These are phyloP conservation scores for Tenrec ecaudatus DNA, from an alignment of 2,113 vertebrate genomes.

Conservation along the genomic window DNA sequence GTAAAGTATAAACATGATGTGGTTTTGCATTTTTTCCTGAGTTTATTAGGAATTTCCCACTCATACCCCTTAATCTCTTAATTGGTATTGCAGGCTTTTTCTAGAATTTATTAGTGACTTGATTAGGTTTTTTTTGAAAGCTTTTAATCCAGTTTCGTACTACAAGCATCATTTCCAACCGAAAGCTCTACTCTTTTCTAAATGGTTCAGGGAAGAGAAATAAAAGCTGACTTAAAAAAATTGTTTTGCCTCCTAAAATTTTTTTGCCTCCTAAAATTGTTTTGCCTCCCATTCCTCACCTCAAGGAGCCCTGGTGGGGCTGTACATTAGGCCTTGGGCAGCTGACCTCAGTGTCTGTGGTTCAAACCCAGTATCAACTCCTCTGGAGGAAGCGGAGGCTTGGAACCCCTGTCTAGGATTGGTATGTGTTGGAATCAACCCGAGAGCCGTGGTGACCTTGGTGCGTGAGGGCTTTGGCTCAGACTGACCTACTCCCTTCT, in stretches of 20 bases:
- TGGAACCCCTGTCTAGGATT: no score
- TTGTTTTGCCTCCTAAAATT: not conserved
- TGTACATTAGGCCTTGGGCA: no score
- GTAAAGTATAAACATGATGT: not conserved
- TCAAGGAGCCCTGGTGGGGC: no score
- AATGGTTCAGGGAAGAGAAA: not conserved
- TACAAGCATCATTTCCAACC: not conserved
- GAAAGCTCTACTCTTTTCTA: not conserved
- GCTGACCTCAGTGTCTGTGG: no score
- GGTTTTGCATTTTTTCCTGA: conserved; percentile 10
- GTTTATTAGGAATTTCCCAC: not conserved
- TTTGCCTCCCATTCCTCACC: not conserved
- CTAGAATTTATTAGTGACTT: not conserved
- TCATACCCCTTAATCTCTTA: not conserved
- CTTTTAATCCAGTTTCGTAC: not conserved
- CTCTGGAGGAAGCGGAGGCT: no score
- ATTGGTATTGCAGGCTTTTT: not conserved
- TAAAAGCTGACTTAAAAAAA: not conserved
- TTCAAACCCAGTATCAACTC: no score
- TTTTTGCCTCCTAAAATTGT: no score
- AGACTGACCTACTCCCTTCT: not conserved
- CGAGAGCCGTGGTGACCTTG: not conserved
- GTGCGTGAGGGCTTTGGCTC: not conserved
- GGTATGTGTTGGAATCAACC: no score
- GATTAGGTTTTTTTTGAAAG: not conserved